Percentiles rank a stretch among this genome's conserved stretches.
phyloP scores from a whole-genome alignment of 2,113 vertebrate species.

The Tapirus terrestris region DNA sequence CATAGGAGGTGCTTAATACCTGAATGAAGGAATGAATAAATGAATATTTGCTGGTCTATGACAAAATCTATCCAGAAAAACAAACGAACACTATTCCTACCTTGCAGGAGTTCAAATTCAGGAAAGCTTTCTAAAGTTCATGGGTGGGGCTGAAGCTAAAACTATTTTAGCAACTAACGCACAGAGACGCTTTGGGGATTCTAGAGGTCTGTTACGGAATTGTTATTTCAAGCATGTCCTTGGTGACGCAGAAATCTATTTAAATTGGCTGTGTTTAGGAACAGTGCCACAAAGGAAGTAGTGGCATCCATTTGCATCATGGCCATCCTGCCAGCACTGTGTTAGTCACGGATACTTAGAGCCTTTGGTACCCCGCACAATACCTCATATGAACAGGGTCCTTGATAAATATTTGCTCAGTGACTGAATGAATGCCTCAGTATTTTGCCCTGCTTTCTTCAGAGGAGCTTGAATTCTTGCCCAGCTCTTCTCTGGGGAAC shows the following conservation, averaged over 20 bases:
- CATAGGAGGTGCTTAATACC: background rate
- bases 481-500: conserved; percentile 23
- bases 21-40: background rate
- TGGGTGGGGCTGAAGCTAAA: conserved; percentile 31
- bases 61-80: background rate
- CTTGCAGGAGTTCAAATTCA: background rate
- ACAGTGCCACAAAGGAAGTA: background rate
- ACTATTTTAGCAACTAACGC: conserved; percentile 23
- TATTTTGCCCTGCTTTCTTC: conserved; percentile 7
- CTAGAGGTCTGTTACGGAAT: conserved; percentile 15
- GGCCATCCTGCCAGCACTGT: background rate
- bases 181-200: background rate
- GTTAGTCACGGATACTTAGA: background rate
- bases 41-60: background rate
- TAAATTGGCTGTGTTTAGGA: conserved; percentile 38
- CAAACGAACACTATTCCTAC: background rate
- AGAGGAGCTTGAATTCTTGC: conserved; percentile 39
- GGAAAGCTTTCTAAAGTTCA: conserved; percentile 1
- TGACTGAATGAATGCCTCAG: conserved; percentile 2
- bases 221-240: conserved; percentile 64
- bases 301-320: background rate
- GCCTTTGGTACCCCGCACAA: background rate
- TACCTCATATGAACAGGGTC: background rate
- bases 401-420: conserved; percentile 43
- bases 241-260: conserved; percentile 50